Evolutionary conservation across 2,113 vertebrate genomes (phyloP).

Genomic region (Leuciscus idus): DNA sequence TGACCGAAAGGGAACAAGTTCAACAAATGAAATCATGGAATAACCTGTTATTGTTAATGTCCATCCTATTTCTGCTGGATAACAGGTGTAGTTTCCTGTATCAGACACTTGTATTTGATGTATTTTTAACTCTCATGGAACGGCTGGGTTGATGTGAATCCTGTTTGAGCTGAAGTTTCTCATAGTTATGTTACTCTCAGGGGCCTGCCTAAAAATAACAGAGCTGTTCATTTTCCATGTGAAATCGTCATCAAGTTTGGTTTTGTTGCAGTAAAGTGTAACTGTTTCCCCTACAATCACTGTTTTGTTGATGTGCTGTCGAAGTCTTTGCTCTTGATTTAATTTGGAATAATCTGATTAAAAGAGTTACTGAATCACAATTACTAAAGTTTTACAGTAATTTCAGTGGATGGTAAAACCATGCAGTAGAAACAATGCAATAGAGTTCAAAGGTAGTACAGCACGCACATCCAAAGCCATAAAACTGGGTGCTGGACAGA

Average conservation of each 20-base stretch:
- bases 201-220: not conserved
- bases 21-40: too few relatives aligned
- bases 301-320: not conserved
- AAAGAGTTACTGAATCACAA: not conserved
- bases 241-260: not conserved
- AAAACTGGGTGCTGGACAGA: too few relatives aligned
- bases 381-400: not conserved
- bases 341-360: not conserved
- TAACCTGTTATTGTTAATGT: too few relatives aligned
- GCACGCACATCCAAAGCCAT: too few relatives aligned
- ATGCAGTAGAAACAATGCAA: not conserved
- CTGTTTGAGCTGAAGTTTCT: constrained; percentile 11
- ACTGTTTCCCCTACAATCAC: not conserved
- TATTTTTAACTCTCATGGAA: not conserved
- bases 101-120: too few relatives aligned
- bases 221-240: not conserved
- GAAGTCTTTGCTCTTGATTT: not conserved
- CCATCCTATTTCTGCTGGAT: too few relatives aligned
- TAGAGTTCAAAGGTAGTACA: too few relatives aligned
- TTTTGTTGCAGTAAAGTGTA: constrained; percentile 8
- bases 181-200: rapidly evolving
- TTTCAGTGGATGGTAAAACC: not conserved
- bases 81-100: too few relatives aligned
- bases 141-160: not conserved
- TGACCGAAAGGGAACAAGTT: too few relatives aligned